A percentile compares a stretch with the other conserved stretches of the same genome.
Evolutionary conservation across 2,888 invertebrate genomes (phyloP).

Genomic region (Alloplasta piceator): DNA sequence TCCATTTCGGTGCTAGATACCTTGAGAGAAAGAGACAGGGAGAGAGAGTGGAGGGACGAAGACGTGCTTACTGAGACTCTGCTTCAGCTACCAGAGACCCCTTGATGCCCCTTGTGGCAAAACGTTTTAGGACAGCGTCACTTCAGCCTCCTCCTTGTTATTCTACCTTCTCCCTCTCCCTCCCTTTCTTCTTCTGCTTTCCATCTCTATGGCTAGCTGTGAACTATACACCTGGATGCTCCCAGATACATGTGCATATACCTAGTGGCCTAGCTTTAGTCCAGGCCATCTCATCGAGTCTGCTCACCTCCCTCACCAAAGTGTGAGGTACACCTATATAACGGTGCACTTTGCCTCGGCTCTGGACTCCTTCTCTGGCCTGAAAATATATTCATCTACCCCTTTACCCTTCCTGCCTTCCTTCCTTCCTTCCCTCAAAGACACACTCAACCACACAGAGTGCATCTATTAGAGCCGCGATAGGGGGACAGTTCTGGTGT

Average conservation of each 20-base stretch:
- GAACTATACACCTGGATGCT: slow-evolving; percentile 21
- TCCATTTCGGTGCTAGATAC: slow-evolving; percentile 76
- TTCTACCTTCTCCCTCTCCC: slow-evolving; percentile 13
- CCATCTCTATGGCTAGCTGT: slow-evolving; percentile 26
- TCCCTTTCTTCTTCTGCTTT: background rate
- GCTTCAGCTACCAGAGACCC: slow-evolving; percentile 61
- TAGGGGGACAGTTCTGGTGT: background rate
- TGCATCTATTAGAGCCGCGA: background rate
- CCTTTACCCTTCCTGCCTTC: background rate
- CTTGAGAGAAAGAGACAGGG: slow-evolving; percentile 23
- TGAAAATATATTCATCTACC: slow-evolving; percentile 23
- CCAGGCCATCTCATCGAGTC: slow-evolving; percentile 37
- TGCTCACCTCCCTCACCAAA: slow-evolving; percentile 7
- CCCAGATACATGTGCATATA: slow-evolving; percentile 33
- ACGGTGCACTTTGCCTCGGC: slow-evolving; percentile 12
- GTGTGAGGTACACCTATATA: background rate
- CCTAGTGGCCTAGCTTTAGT: slow-evolving; percentile 22
- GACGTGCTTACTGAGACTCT: slow-evolving; percentile 49
- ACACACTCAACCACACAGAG: background rate
- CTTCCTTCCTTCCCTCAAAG: slow-evolving; percentile 21
- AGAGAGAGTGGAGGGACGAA: slow-evolving; percentile 12
- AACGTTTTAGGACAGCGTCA: slow-evolving; percentile 68
- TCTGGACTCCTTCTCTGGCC: no score
- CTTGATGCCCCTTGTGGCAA: slow-evolving; percentile 66
- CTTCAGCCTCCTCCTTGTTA: slow-evolving; percentile 19